phyloP scores from a whole-genome alignment of 2,888 invertebrate species.

The Luperina nickerlii region DNA sequence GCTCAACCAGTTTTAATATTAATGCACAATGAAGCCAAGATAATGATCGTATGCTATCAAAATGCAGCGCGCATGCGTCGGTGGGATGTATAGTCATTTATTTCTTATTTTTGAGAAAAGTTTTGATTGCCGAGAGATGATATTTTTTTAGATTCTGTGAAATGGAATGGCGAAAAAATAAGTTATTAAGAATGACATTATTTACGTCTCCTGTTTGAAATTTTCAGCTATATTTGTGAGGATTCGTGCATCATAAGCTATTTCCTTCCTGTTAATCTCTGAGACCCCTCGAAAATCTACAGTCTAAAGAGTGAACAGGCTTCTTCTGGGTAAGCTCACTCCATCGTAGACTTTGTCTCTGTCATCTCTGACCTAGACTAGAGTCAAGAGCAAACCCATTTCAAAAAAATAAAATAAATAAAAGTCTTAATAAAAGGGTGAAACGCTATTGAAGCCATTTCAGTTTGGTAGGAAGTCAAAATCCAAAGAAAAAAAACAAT shows the following conservation, averaged over 20 bases:
- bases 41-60: constrained; percentile 30
- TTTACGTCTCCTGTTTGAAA: neutral
- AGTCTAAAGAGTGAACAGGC: too few species aligned
- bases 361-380: too few species aligned
- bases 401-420: too few species aligned
- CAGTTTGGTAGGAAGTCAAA: neutral
- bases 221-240: too few species aligned
- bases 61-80: constrained; percentile 4
- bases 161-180: neutral
- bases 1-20: constrained; percentile 32
- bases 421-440: too few species aligned
- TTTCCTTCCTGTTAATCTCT: neutral
- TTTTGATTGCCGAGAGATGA: neutral
- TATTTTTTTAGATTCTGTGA: neutral
- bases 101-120: constrained; percentile 30
- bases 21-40: constrained; percentile 24
- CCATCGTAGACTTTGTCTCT: too few species aligned
- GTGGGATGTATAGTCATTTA: constrained; percentile 5
- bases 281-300: neutral
- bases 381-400: too few species aligned
- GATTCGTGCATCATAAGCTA: neutral
- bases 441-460: neutral
- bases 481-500: too few species aligned
- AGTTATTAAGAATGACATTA: neutral
- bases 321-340: too few species aligned